phyloP scores from a whole-genome alignment of 2,888 invertebrate species.

The Platynereis dumerilii region DNA sequence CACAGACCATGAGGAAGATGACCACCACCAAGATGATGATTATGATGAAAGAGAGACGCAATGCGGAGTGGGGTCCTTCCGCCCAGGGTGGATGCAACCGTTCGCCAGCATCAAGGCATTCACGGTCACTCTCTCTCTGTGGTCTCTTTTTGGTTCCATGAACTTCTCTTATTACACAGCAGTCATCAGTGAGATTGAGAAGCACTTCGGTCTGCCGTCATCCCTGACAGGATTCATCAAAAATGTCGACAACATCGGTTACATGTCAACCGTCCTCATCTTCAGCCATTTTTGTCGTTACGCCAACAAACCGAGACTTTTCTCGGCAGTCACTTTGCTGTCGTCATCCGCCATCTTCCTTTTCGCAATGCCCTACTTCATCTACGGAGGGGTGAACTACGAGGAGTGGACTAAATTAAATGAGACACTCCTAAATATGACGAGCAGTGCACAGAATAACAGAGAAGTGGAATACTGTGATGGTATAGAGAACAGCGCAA shows the following conservation, averaged over 20 bases:
- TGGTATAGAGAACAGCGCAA: not conserved
- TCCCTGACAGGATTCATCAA: conserved; percentile 48
- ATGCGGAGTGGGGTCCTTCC: conserved; percentile 41
- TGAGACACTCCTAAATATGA: not conserved
- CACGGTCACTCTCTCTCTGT: conserved; percentile 34
- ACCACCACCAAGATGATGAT: not conserved
- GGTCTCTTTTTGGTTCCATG: conserved; percentile 32
- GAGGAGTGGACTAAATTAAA: not conserved
- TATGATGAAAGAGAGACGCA: conserved; percentile 7
- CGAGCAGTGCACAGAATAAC: not conserved
- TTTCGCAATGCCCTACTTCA: conserved; percentile 35
- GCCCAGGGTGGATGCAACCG: conserved; percentile 37
- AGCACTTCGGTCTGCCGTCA: conserved; percentile 50
- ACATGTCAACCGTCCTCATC: conserved; percentile 41
- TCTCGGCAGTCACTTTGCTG: conserved; percentile 24
- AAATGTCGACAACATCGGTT: conserved; percentile 54
- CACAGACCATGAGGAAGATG: not conserved
- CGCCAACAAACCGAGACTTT: conserved; percentile 35
- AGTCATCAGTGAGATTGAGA: conserved; percentile 47
- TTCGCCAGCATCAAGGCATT: conserved; percentile 33
- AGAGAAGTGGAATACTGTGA: not conserved
- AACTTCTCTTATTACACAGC: conserved; percentile 36
- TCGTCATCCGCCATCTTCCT: conserved; percentile 29
- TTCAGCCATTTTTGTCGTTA: conserved; percentile 41
- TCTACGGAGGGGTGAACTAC: conserved; percentile 18